These are phyloP conservation scores for Colossoma macropomum DNA, from an alignment of 2,113 vertebrate genomes.

Conservation along the genomic window DNA sequence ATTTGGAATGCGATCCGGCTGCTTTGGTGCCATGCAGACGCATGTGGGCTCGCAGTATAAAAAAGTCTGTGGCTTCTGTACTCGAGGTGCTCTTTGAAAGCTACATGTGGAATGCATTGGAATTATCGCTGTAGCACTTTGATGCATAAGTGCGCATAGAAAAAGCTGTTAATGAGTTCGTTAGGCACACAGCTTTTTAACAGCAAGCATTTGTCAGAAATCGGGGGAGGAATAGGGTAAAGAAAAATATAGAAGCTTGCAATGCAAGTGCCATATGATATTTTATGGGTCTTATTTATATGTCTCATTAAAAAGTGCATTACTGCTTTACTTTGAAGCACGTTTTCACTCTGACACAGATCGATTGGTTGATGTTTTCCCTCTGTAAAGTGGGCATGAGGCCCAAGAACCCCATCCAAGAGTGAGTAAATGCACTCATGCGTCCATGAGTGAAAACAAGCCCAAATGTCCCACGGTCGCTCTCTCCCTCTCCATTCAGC, in stretches of 20 bases:
- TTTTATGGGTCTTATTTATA: constrained; percentile 37
- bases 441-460: not conserved
- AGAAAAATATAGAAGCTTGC: constrained; percentile 41
- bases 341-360: constrained; percentile 25
- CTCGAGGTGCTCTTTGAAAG: constrained; percentile 30
- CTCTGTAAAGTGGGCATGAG: not conserved
- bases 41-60: constrained; percentile 41
- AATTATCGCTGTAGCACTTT: constrained; percentile 28
- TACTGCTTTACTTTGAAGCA: constrained; percentile 25
- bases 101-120: constrained; percentile 42
- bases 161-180: constrained; percentile 48
- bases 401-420: constrained; percentile 1
- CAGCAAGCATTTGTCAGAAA: not conserved
- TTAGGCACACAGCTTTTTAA: constrained; percentile 32
- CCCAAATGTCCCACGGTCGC: not conserved
- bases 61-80: constrained; percentile 45
- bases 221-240: not conserved
- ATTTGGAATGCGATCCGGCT: constrained; percentile 29
- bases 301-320: constrained; percentile 37
- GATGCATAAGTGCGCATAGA: constrained; percentile 17
- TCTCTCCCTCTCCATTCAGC: not conserved
- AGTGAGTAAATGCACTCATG: not conserved
- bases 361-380: constrained; percentile 31
- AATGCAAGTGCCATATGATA: not conserved
- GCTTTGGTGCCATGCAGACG: constrained; percentile 37